Evolutionary conservation across 2,888 invertebrate species (phyloP), one percentile per base, ranked within the genome.

Genomic region (Strigamia crassipes): DNA sequence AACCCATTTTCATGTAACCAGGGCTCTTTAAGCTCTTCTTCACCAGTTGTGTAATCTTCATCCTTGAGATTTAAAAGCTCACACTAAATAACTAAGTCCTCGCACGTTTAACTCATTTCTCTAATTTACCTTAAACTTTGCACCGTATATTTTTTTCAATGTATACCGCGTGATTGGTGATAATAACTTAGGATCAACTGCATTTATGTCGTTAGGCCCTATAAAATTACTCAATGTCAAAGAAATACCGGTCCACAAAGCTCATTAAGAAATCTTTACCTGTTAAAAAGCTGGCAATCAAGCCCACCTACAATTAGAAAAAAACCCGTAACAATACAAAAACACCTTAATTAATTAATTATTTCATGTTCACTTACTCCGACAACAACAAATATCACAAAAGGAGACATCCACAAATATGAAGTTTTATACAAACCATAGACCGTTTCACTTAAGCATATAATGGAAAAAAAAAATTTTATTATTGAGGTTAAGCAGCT

Each of bases 181-280:
- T 42, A 78, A 41, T 78, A 78, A 38, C 3, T 42, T 38, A 3
- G 78, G 78, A 78, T 78, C 78, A 78, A 78, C 18, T 18, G 78
- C 10, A 21, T 78, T 78, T 38, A 78, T 10, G 13, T 78, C 78
- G 18, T 78, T 78, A 21, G 78, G 34, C 21, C 78, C 78, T 78
- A 23, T 6, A 78, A 78, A 78, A 38, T n/a, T 38, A 31, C 15
- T 78, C 78, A 56, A 56, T 41, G 12, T 78, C 23, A 21, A 0
- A 78, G 9, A 9, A 38, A n/a, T 21, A 31, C 10, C 13, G 34
- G 6, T 8, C 18, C 38, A 13, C 21, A 78, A 38, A 27, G 18
- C 21, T 31, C 18, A 13, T 78, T 13, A 27, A 3, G 4, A 77
- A 10, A 13, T 77, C n/a, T 42, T 42, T 78, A 78, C 78, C 78